These are phyloP conservation scores for Automeris io DNA, from an alignment of 2,888 invertebrate species.

Conservation along the genomic window DNA sequence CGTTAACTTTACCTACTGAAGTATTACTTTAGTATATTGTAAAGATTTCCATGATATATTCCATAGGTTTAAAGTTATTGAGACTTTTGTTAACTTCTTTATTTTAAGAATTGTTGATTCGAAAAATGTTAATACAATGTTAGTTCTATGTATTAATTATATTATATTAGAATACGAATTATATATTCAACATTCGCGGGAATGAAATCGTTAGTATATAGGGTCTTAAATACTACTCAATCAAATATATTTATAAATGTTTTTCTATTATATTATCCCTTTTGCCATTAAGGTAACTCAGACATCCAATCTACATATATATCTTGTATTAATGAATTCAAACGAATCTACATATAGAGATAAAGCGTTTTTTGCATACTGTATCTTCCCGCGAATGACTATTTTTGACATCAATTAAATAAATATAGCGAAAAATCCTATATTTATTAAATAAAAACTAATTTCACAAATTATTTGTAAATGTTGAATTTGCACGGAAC, in stretches of 20 bases:
- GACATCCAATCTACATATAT: too few relatives aligned
- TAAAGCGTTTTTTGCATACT: too few relatives aligned
- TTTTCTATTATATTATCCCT: too few relatives aligned
- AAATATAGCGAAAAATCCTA: not conserved
- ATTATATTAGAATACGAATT: constrained; percentile 1
- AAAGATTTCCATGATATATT: constrained; percentile 60
- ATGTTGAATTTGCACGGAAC: constrained; percentile 11
- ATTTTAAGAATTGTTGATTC: constrained; percentile 7
- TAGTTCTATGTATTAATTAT: constrained; percentile 3
- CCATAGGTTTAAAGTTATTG: constrained; percentile 57
- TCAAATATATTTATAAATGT: too few relatives aligned
- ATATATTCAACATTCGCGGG: constrained; percentile 11
- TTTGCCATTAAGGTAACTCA: too few relatives aligned
- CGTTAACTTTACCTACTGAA: constrained; percentile 74
- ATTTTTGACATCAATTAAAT: not conserved
- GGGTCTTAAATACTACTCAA: too few relatives aligned
- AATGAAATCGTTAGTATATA: too few relatives aligned
- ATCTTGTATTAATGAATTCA: too few relatives aligned
- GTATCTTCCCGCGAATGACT: not conserved
- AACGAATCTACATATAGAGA: too few relatives aligned
- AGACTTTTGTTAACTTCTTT: constrained; percentile 25
- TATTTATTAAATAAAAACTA: constrained; percentile 3
- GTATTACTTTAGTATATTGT: constrained; percentile 66
- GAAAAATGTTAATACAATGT: constrained; percentile 7
- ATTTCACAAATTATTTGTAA: constrained; percentile 10